A percentile compares a stretch with the other conserved stretches of the same genome.
These are phyloP conservation scores for Notechis scutatus DNA, from an alignment of 2,113 vertebrate genomes.

Conservation along the genomic window DNA sequence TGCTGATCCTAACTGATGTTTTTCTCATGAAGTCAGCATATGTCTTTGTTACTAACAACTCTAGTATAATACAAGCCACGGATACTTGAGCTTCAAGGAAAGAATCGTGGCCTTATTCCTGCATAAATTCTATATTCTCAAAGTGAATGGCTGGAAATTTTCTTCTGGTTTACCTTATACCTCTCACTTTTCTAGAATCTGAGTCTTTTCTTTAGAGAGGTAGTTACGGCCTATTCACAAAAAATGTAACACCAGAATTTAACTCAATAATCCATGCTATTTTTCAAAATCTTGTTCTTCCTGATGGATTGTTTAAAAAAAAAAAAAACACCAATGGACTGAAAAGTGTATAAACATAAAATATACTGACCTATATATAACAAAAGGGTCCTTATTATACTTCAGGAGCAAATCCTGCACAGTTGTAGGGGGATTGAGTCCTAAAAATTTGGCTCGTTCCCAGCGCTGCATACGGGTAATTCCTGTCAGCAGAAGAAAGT, in stretches of 20 bases:
- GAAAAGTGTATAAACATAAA: neutral
- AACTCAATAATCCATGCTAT: neutral
- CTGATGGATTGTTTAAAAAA: neutral
- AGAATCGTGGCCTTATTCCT: too few species aligned
- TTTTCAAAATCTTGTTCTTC: neutral
- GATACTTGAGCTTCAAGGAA: neutral
- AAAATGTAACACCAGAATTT: neutral
- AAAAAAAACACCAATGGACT: too few species aligned
- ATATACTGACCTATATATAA: conserved; percentile 66
- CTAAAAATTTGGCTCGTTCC: conserved; percentile 79
- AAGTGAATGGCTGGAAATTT: neutral
- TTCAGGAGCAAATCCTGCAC: conserved; percentile 72
- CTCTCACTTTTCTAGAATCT: neutral
- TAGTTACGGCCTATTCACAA: too few species aligned
- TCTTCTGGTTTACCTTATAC: neutral
- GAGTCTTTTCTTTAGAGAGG: neutral
- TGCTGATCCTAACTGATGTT: neutral
- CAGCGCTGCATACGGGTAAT: conserved; percentile 84
- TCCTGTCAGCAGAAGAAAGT: conserved; percentile 59
- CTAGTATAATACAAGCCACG: neutral
- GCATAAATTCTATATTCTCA: neutral
- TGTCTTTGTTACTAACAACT: neutral
- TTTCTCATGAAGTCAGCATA: neutral
- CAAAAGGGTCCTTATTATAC: conserved; percentile 55
- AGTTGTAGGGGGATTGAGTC: conserved; percentile 73